These are phyloP conservation scores for Periparus ater DNA, from an alignment of 2,797 vertebrate species.

Conservation along the genomic window DNA sequence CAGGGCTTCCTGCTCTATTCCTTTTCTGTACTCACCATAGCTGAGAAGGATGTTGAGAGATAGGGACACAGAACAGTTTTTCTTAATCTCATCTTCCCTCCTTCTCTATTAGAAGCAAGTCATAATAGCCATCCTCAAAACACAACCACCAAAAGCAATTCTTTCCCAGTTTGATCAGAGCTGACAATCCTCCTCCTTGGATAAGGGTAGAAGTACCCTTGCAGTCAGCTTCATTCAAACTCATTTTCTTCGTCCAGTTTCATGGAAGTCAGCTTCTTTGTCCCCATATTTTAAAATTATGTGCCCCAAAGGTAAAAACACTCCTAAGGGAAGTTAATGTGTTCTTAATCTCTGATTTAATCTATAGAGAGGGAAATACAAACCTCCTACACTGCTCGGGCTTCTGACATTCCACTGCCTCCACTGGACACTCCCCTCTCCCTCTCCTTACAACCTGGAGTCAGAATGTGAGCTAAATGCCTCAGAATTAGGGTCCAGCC, in stretches of 20 bases:
- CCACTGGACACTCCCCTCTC: accelerated
- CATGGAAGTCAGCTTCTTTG: not conserved
- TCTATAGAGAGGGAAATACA: not conserved
- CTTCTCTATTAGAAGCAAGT: not conserved
- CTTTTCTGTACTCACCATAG: not conserved
- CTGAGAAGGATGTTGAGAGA: not conserved
- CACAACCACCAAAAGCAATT: not conserved
- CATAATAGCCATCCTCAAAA: slow-evolving; percentile 16
- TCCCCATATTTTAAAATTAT: not conserved
- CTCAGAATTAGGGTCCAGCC: not conserved
- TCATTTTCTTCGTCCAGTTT: not conserved
- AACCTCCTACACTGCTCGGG: not conserved
- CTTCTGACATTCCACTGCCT: not conserved
- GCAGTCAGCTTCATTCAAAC: not conserved
- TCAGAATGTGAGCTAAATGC: accelerated
- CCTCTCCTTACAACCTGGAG: not conserved
- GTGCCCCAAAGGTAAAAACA: not conserved
- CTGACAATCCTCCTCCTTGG: not conserved
- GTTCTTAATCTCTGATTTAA: not conserved
- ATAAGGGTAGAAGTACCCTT: not conserved
- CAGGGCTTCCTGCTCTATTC: not conserved
- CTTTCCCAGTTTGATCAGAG: not conserved
- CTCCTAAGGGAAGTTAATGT: not conserved
- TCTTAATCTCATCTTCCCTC: not conserved
- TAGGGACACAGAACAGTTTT: not conserved